phyloP scores from a whole-genome alignment of 2,888 invertebrate species.

The Luperina nickerlii region DNA sequence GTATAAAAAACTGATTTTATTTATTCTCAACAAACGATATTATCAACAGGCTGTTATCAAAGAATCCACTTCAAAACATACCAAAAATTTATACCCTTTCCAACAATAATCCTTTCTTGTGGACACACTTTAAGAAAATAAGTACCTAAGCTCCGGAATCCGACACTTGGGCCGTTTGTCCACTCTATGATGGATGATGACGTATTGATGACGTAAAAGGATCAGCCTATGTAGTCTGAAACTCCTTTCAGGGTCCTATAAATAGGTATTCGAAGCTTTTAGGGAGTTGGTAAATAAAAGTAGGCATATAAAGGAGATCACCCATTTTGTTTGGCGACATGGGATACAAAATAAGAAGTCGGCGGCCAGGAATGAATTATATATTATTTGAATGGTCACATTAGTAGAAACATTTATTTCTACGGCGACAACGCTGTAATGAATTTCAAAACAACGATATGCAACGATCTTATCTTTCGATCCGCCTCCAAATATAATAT shows the following conservation, averaged over 20 bases:
- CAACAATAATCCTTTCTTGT: constrained; percentile 41
- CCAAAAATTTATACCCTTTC: constrained; percentile 3
- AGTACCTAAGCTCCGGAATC: constrained; percentile 34
- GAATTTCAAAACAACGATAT: too few species aligned
- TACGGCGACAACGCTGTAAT: too few species aligned
- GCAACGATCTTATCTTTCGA: too few species aligned
- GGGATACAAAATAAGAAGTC: too few species aligned
- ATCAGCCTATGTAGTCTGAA: constrained; percentile 28
- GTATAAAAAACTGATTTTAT: not conserved
- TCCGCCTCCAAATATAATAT: too few species aligned
- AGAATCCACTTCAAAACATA: not conserved
- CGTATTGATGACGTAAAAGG: constrained; percentile 60
- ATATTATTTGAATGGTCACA: too few species aligned
- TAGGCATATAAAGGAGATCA: not conserved
- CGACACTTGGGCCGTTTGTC: constrained; percentile 62
- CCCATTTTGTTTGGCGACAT: too few species aligned
- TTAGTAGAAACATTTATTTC: too few species aligned
- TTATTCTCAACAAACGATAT: not conserved
- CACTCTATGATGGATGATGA: constrained; percentile 63
- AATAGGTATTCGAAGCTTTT: constrained; percentile 33
- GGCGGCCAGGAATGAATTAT: too few species aligned
- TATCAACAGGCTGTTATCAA: not conserved
- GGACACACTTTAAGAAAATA: constrained; percentile 50
- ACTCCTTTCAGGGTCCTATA: constrained; percentile 47
- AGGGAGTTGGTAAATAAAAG: constrained; percentile 33